Base-by-base conservation (phyloP, 2,888 invertebrate species). In the Melanargia galathea region DNA sequence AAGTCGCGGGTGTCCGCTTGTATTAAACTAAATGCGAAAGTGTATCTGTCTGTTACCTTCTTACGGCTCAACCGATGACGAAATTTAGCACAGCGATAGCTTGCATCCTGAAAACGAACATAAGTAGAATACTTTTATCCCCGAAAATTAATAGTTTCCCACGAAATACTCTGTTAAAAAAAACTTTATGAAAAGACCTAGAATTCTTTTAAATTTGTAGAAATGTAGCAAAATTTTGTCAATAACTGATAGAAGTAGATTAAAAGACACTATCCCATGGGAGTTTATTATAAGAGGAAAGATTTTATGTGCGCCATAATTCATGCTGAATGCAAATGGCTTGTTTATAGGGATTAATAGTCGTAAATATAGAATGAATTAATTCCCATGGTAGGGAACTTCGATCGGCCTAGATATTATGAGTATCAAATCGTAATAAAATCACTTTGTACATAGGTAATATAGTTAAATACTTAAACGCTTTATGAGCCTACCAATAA, bases 261-360 rank as follows among this genome's bases (percentile, higher is more conserved):
- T 8, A 33, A 11, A 20, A 16, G 7, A 38, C 22, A 51, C 16
- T 16, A 33, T 51, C 55, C 13, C 55, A 40, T 49, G 38, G 61
- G 61, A 61, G 62, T 62, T 64, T 43, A 52, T 62, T 45, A 51
- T 59, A 48, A 59, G 52, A 52, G 35, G 20, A 60, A 67, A 52
- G 24, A 57, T 62, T 61, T 62, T 62, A 64, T 64, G 40, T 55
- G 49, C 18, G 58, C 33, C 24, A 26, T 64, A 60, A 57, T 30
- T 64, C 49, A 62, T 60, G 57, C 62, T 48, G 40, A 60, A 64
- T 64, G 61, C 57, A 57, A 64, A 64, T 60, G 56, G 55, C 38
- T 51, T 43, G 38, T 61, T 64, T 61, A 64, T 64, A 49, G 60
- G 35, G 35, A 52, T 35, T 51, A 57, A 20, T 43, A 33, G 48